Conservation (phyloP, 2,797 vertebrate species). For the Benthosema pterotum region DNA sequence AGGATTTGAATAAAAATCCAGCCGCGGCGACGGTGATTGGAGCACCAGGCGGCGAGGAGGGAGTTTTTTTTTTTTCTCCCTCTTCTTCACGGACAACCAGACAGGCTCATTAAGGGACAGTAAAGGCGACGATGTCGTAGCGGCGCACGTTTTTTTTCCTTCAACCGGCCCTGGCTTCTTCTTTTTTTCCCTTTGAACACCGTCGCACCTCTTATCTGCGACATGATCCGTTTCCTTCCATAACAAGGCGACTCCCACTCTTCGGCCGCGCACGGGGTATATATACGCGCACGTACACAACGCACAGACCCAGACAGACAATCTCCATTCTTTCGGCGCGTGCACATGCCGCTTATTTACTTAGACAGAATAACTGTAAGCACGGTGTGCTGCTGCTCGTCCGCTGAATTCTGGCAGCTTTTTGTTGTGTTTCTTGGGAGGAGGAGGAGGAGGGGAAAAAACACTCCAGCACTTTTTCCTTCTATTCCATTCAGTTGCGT, state of each 20-base stretch:
- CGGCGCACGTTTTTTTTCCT: constrained; percentile 71
- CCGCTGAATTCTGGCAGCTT: constrained; percentile 76
- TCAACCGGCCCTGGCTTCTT: constrained; percentile 73
- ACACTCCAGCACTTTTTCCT: constrained; percentile 56
- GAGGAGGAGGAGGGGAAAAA: constrained; percentile 18
- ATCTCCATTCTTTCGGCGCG: constrained; percentile 16
- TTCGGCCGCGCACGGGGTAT: constrained; percentile 23
- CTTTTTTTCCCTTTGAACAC: constrained; percentile 81
- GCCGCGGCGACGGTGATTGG: constrained; percentile 66
- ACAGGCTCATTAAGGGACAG: constrained; percentile 82
- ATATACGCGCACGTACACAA: constrained; percentile 15
- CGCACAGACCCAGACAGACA: constrained; percentile 46
- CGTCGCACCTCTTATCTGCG: constrained; percentile 77
- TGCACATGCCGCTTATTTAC: constrained; percentile 45
- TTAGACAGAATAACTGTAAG: constrained; percentile 71
- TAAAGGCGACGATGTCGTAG: constrained; percentile 75
- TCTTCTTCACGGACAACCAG: constrained; percentile 65
- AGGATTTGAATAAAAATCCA: constrained; percentile 78
- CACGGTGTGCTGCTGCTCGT: constrained; percentile 75
- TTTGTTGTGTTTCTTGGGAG: constrained; percentile 67
- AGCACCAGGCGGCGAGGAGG: constrained; percentile 60
- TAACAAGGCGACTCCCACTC: constrained; percentile 76
- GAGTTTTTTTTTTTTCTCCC: constrained; percentile 18
- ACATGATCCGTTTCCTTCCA: constrained; percentile 79
- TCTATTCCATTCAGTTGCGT: constrained; percentile 34